phyloP scores from a whole-genome alignment of 2,888 invertebrate genomes.

The Phanerotoma sp. region DNA sequence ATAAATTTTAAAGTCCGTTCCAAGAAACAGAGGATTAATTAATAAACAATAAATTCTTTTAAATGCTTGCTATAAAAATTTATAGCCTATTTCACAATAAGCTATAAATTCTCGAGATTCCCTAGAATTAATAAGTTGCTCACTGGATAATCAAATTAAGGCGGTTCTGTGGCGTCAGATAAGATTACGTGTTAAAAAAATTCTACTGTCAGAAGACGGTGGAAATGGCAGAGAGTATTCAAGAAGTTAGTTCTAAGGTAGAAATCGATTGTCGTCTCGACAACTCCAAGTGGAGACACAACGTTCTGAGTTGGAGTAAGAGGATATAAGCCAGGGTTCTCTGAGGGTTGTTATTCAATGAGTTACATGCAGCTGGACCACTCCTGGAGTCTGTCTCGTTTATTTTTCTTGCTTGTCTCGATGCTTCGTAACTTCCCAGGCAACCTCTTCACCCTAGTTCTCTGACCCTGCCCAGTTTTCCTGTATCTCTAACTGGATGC shows the following conservation, averaged over 20 bases:
- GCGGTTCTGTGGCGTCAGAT: not conserved
- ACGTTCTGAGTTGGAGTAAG: not conserved
- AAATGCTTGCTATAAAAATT: too few relatives aligned
- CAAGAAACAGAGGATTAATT: too few relatives aligned
- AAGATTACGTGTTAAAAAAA: not conserved
- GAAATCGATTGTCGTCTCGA: conserved; percentile 30
- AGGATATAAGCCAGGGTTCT: conserved; percentile 13
- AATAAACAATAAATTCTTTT: too few relatives aligned
- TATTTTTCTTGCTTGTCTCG: conserved; percentile 11
- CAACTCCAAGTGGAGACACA: conserved; percentile 11
- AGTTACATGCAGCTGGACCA: conserved; percentile 28
- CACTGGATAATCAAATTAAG: not conserved
- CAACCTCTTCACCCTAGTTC: not conserved
- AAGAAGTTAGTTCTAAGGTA: conserved; percentile 30
- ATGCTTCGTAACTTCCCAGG: conserved; percentile 26
- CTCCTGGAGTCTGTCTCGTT: conserved; percentile 19
- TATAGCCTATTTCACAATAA: too few relatives aligned
- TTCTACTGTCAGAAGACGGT: not conserved
- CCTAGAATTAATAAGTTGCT: too few relatives aligned
- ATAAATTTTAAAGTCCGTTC: too few relatives aligned
- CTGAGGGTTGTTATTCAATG: conserved; percentile 31
- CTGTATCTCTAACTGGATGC: not conserved
- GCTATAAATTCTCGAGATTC: too few relatives aligned
- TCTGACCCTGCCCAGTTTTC: not conserved
- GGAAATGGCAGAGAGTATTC: conserved; percentile 25